Base-by-base conservation (phyloP, 2,797 vertebrate genomes). In the Chlorospingus semifuscus region DNA sequence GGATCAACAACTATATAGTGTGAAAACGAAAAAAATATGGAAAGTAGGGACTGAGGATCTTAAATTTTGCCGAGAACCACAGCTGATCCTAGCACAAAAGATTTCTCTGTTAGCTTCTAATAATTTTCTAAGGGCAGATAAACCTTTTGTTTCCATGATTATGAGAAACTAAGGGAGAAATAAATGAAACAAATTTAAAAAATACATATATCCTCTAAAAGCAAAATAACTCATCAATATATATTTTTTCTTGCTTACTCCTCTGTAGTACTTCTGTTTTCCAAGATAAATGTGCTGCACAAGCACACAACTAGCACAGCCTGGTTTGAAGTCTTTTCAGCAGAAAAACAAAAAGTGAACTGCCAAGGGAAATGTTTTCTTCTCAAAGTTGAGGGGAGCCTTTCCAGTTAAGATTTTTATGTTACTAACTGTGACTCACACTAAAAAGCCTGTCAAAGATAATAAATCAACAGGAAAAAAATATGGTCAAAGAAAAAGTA, bases 61-160 rank as follows among this genome's bases (percentile, higher is more conserved):
- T 15, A 3, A 91, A 44, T 87, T 94, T 96, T 91, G 65, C 96
- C 89, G 71, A 92, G 93, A 93, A 70, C 74, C 30, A 83, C 50
- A 88, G 84, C 41, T 89, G 84, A 42, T 77, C 83, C 78, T 70
- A 97, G 90, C 83, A 95, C 70, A 89, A 76, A 75, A 79, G n/a
- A 41, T 82, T 82, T 92, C 91, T 87, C 68, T 95, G 72, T 82
- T 85, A 94, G 72, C 63, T 94, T 90, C 78, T 93, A 92, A 79
- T 79, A 87, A 90, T 92, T 95, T 70, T 86, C 79, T 91, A 50
- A 95, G 89, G 95, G 65, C 75, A 94, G 68, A 94, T 47, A 93
- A 96, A 76, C 37, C 56, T 95, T 93, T 96, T 96, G 56, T 91
- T 95, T 87, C 56, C 64, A 89, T 76, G 18, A 83, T 77, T 84